Base-by-base conservation (phyloP, 2,113 vertebrate species). In the Aspidoscelis tigris region DNA sequence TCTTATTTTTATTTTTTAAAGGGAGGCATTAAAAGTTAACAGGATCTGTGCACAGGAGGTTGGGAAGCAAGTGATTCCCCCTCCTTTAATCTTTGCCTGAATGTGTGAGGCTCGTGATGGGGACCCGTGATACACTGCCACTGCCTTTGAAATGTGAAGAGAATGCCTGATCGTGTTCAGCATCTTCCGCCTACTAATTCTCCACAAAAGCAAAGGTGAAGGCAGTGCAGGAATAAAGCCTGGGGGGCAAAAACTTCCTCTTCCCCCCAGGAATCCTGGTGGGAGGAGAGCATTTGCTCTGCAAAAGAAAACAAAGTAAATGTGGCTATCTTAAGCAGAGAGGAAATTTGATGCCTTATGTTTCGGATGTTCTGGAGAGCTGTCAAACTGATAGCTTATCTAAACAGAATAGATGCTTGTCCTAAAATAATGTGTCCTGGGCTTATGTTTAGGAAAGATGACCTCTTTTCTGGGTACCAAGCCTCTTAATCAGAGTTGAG, bases 101-200 rank as follows among this genome's bases (percentile, higher is more conserved):
- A 78, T 78, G 55, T 65, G 65, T 73, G 69, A 24, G 81, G 69
- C 77, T 84, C 8, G 55, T 41, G 76, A 79, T 79, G 69, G 33
- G 76, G 7, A 8, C 68, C 76, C 53, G 24, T 78, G 76, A 84
- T 78, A 39, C 41, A 74, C 74, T 21, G 55, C 72, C 69, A 33
- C 33, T 33, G 80, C 80, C 80, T 86, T 86, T 86, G 85, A 86
- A 81, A 86, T 43, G 80, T 73, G 85, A 78, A 75, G 76, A 86
- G 85, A 82, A 86, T 86, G 76, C 61, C 44, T 86, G 68, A 82
- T 77, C 69, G 69, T 44, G 41, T 53, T 86, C 44, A 53, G 21
- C 55, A 22, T 78, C 33, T 78, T 43, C 75, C 39, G 66, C 80
- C 85, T 78, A 78, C 80, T 82, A 39, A 53, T 86, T 72, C 50